phyloP scores from a whole-genome alignment of 2,888 invertebrate genomes.

The Acleris literana region DNA sequence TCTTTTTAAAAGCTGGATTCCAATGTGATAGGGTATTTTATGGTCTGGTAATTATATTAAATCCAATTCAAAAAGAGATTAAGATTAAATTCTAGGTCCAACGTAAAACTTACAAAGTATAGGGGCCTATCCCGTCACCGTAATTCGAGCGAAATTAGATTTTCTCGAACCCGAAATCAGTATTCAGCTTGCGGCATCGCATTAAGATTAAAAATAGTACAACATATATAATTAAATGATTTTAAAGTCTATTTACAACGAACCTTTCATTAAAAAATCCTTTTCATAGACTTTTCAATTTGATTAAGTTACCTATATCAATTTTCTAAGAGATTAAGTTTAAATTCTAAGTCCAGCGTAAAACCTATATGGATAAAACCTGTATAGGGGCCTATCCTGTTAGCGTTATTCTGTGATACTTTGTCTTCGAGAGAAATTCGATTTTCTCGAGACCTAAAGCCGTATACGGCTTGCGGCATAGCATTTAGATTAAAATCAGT shows the following conservation, averaged over 20 bases:
- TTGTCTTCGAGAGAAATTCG: neutral
- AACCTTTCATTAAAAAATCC: too few relatives aligned
- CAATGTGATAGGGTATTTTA: too few relatives aligned
- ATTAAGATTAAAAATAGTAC: too few relatives aligned
- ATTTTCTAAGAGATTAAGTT: too few relatives aligned
- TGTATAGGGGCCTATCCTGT: constrained; percentile 1
- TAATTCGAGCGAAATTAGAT: neutral
- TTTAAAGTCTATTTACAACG: too few relatives aligned
- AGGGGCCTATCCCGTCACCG: neutral
- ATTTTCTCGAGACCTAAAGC: neutral
- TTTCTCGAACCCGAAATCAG: neutral
- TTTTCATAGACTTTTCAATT: too few relatives aligned
- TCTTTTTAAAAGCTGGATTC: too few relatives aligned
- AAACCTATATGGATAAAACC: neutral
- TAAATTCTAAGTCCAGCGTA: too few relatives aligned
- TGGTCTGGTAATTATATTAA: too few relatives aligned
- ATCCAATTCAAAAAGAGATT: neutral
- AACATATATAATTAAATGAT: neutral
- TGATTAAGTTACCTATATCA: too few relatives aligned
- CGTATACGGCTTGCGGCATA: neutral
- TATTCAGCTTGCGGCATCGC: too few relatives aligned
- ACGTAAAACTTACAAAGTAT: neutral
- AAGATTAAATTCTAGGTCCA: neutral
- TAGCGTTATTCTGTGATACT: neutral
- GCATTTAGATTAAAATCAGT: neutral